phyloP scores from a whole-genome alignment of 2,113 vertebrate genomes.

The Chauna torquata region DNA sequence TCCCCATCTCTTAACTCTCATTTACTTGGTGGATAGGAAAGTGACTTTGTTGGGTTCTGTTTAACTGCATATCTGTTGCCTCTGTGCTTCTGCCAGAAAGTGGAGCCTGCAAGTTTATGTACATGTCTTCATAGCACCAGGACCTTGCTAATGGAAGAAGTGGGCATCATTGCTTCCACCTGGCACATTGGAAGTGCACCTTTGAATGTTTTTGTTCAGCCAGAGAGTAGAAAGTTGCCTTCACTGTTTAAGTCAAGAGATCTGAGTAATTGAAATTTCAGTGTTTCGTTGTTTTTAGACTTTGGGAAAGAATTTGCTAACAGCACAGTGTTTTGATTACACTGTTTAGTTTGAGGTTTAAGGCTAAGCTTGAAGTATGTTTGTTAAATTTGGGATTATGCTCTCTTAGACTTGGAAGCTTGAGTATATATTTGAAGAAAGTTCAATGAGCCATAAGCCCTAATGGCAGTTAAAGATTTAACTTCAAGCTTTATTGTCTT shows the following conservation, averaged over 20 bases:
- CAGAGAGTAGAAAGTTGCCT: background rate
- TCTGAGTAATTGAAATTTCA: background rate
- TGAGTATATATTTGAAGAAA: slow-evolving; percentile 4
- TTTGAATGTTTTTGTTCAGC: background rate
- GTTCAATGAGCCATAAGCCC: background rate
- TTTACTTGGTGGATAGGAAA: background rate
- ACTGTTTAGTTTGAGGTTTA: slow-evolving; percentile 46
- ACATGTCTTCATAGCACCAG: background rate
- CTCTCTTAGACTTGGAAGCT: background rate
- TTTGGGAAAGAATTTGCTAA: slow-evolving; percentile 31
- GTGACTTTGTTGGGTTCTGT: slow-evolving; percentile 3
- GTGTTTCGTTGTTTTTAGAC: background rate
- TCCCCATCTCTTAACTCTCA: background rate
- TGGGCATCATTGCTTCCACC: background rate
- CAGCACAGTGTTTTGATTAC: slow-evolving; percentile 21
- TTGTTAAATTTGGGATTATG: slow-evolving; percentile 35
- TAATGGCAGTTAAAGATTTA: slow-evolving; percentile 16
- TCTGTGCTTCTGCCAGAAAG: background rate
- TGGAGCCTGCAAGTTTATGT: background rate
- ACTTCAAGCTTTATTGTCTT: background rate
- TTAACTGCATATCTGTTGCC: background rate
- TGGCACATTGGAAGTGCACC: background rate
- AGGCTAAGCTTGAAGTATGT: slow-evolving; percentile 1
- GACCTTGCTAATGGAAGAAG: background rate
- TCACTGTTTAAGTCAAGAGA: background rate